Evolutionary conservation across 2,888 invertebrate species (phyloP), one percentile per base, ranked within the genome.

Genomic region (Thymelicus lineola): DNA sequence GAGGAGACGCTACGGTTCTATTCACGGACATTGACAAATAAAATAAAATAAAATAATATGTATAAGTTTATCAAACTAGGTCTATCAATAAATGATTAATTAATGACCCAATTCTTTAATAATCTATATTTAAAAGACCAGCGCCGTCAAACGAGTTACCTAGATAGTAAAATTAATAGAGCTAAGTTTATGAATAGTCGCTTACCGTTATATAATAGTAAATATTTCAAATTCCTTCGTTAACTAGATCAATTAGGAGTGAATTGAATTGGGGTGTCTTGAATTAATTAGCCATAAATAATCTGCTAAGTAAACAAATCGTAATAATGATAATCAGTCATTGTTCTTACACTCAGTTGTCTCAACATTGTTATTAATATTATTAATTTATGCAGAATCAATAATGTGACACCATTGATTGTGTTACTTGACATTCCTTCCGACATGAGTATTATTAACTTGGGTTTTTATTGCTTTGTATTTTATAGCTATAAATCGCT

Each of bases 381-480:
- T 42, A 64, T 53, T 64, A 64, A 64, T 66, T 38, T 50, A 59
- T 50, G 48, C 20, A 48, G 58, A 53, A 60, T 60, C 66, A 71
- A 67, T 72, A 63, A 68, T 71, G 38, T 63, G 65, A 50, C 60
- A 58, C 36, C 45, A 62, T 59, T 50, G 35, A 28, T 62, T 28
- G 12, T 62, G 42, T 64, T 20, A 50, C 48, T 66, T 72, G 75
- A 74, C 76, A 77, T 74, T 64, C 75, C 75, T 77, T 77, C 77
- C 77, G 77, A 72, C 68, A 60, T 50, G 59, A 20, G 38, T 66
- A 66, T 66, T 53, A 58, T 36, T 36, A 42, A 42, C 42, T 42
- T 42, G 1, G 42, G 42, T 42, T 42, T 12, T 42, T 42, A 42
- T 12, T 42, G 42, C 12, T 42, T 28, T 28, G 28, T 28, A 28